These are phyloP conservation scores for Uloborus plumipes DNA, from an alignment of 2,888 invertebrate genomes.

Conservation along the genomic window DNA sequence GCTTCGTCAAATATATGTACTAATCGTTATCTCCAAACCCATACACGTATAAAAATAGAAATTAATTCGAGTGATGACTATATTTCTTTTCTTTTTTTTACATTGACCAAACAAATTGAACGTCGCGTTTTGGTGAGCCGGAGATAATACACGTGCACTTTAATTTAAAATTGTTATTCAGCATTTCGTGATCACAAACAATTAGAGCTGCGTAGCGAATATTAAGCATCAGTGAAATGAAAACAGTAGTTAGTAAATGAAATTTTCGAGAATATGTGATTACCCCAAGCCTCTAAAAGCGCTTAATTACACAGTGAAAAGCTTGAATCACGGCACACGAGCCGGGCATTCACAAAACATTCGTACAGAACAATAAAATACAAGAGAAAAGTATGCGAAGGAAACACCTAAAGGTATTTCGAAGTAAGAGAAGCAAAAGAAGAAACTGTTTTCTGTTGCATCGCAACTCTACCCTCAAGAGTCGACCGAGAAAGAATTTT, in stretches of 20 bases:
- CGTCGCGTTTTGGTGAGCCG: too few species aligned
- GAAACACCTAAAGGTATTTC: conserved; percentile 47
- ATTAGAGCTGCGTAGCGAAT: conserved; percentile 39
- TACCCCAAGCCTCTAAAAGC: conserved; percentile 39
- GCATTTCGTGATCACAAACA: conserved; percentile 41
- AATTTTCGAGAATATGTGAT: conserved; percentile 55
- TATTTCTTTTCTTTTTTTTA: too few species aligned
- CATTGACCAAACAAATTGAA: too few species aligned
- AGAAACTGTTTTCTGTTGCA: conserved; percentile 31
- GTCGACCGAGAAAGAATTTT: conserved; percentile 29
- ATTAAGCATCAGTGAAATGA: conserved; percentile 44
- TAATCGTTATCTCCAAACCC: too few species aligned
- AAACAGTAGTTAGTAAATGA: conserved; percentile 55
- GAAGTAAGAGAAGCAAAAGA: conserved; percentile 12
- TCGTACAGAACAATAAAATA: conserved; percentile 35
- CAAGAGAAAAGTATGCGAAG: conserved; percentile 6
- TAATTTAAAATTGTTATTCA: too few species aligned
- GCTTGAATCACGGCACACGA: conserved; percentile 14
- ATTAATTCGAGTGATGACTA: too few species aligned
- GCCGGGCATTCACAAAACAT: conserved; percentile 32
- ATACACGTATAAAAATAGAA: too few species aligned
- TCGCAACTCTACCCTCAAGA: background rate
- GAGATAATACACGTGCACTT: too few species aligned
- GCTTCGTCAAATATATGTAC: too few species aligned
- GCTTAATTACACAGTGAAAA: conserved; percentile 48